phyloP scores from a whole-genome alignment of 2,888 invertebrate species.

The Selenia dentaria region DNA sequence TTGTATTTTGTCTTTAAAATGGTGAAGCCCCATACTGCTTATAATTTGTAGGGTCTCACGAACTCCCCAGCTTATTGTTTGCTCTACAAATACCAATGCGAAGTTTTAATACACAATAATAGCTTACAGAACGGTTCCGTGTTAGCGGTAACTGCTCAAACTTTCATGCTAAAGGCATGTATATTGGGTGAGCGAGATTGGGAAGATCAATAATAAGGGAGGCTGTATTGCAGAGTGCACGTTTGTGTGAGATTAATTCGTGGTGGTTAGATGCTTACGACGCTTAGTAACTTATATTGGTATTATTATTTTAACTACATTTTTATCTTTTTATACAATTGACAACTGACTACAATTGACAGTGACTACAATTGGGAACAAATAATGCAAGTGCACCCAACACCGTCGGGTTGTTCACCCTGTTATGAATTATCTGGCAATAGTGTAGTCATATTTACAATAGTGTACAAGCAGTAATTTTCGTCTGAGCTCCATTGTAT shows the following conservation, averaged over 20 bases:
- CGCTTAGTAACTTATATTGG: too few relatives aligned
- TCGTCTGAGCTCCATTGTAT: too few relatives aligned
- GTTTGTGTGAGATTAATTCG: background rate
- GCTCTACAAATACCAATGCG: constrained; percentile 32
- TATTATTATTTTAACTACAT: too few relatives aligned
- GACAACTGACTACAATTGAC: too few relatives aligned
- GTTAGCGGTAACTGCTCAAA: constrained; percentile 27
- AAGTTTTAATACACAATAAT: constrained; percentile 36
- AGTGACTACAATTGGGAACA: too few relatives aligned
- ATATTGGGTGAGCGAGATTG: constrained; percentile 3
- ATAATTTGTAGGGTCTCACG: background rate
- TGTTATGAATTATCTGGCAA: too few relatives aligned
- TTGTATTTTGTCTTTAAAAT: too few relatives aligned
- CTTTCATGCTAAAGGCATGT: constrained; percentile 20
- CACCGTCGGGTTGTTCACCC: too few relatives aligned
- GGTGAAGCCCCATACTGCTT: constrained; percentile 14
- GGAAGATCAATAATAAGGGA: constrained; percentile 12
- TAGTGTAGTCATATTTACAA: too few relatives aligned
- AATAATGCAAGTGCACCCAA: too few relatives aligned
- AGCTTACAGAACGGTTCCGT: constrained; percentile 28
- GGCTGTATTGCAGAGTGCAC: background rate
- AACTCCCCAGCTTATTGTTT: constrained; percentile 25
- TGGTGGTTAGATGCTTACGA: background rate
- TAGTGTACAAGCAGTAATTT: too few relatives aligned
- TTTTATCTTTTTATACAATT: too few relatives aligned